These are phyloP conservation scores for Oligia fasciuncula DNA, from an alignment of 2,888 invertebrate species.

Conservation along the genomic window DNA sequence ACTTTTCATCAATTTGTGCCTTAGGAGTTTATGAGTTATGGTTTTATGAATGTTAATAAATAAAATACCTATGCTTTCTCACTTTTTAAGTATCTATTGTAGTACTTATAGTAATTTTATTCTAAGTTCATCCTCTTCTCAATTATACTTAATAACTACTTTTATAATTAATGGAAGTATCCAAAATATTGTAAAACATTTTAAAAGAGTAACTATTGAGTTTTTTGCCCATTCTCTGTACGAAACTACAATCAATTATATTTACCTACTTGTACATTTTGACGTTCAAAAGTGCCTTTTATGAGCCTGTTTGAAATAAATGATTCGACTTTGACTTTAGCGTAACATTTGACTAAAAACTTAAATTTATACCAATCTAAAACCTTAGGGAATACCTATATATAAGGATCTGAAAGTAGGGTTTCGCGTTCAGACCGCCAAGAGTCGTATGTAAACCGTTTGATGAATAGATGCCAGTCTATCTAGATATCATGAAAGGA, in stretches of 20 bases:
- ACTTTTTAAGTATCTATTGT: no score
- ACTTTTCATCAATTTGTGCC: neutral
- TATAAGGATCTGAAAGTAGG: slow-evolving; percentile 17
- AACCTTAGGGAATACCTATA: slow-evolving; percentile 10
- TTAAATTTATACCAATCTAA: neutral
- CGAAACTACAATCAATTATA: neutral
- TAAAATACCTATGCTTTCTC: no score
- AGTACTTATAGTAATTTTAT: neutral
- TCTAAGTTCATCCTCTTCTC: neutral
- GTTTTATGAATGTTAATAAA: neutral
- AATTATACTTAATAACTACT: neutral
- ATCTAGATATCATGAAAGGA: slow-evolving; percentile 31
- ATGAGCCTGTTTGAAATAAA: neutral
- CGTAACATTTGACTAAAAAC: neutral
- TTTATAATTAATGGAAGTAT: neutral
- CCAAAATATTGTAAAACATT: neutral
- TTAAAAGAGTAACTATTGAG: neutral
- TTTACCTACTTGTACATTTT: neutral
- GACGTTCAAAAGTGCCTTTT: neutral
- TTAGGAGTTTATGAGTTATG: no score
- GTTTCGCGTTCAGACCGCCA: slow-evolving; percentile 7
- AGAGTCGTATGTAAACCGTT: slow-evolving; percentile 15
- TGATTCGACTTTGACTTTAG: neutral
- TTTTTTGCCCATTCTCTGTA: neutral
- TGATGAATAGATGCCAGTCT: slow-evolving; percentile 33